phyloP scores from a whole-genome alignment of 1,140 invertebrate species.

The Trissolcus basalis region DNA sequence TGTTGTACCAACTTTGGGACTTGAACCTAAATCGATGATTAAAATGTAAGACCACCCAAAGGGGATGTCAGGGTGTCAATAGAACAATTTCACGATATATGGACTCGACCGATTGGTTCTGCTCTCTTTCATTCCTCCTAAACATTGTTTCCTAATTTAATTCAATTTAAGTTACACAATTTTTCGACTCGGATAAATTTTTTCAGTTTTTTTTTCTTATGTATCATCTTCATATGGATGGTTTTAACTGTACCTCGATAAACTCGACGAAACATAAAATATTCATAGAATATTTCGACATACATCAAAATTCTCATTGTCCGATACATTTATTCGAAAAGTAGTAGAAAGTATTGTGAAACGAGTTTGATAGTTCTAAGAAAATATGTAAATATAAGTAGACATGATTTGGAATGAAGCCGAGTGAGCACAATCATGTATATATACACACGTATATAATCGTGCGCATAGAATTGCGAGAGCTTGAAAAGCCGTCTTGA shows the following conservation, averaged over 20 bases:
- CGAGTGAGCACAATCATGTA: constrained; percentile 10
- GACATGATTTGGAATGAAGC: constrained; percentile 14
- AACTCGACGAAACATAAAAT: no score
- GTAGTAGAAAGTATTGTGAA: constrained; percentile 10
- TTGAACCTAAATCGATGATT: constrained; percentile 36
- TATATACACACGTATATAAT: constrained; percentile 14
- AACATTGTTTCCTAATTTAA: no score
- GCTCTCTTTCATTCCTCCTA: no score
- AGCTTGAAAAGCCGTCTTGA: constrained; percentile 46
- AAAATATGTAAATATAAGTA: constrained; percentile 44
- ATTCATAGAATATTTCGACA: no score
- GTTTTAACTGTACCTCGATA: no score
- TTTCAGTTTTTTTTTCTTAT: no score
- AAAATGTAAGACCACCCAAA: constrained; percentile 46
- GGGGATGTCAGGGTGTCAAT: constrained; percentile 14
- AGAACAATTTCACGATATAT: neutral
- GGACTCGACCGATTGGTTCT: neutral
- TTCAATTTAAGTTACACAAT: no score
- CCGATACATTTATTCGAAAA: neutral
- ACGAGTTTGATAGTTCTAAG: constrained; percentile 28
- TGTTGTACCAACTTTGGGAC: constrained; percentile 25
- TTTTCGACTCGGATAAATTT: no score
- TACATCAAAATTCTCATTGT: no score
- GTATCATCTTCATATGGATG: no score
- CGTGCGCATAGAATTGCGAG: constrained; percentile 10